Evolutionary conservation across 2,113 vertebrate genomes (phyloP), one percentile per base, ranked within the genome.

Genomic region (Serilophus lunatus): DNA sequence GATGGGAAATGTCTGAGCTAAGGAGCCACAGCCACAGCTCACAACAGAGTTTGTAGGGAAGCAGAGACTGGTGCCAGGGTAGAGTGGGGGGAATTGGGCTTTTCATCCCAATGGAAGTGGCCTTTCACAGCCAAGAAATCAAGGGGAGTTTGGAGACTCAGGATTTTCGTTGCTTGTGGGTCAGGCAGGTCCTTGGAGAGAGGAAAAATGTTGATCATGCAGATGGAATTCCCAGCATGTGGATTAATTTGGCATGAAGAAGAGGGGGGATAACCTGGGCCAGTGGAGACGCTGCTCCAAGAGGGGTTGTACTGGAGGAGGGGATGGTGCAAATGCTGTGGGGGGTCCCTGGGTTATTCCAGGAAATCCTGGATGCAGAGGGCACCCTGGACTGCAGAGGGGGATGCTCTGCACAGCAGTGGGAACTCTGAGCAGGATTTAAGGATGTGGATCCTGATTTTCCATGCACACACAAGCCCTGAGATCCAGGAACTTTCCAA

Each of bases 361-460:
- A 15, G 63, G 63, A 24, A 45, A 40, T 22, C 69, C 47, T 9
- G 31, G 6, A 11, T 3, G 3, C 13, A n/a, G 9, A 57, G 35
- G 29, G 33, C 19, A 19, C 49, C 2, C 0, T 3, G 66, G 17
- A 19, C n/a, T 75, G 51, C 35, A 1, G 22, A 19, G 42, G 38
- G 5, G 0, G 2, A 14, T 3, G 33, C 23, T 11, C 33, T 0
- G 0, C 57, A n/a, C 40, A 40, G 66, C 35, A 14, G 22, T 3
- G 3, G 29, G 64, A 23, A 25, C n/a, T 42, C 3, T 0, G 51
- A 38, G 59, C 35, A 50, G n/a, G 54, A 19, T 72, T 24, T 33
- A 8, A 53, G 15, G 50, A 2, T 31, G 50, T n/a, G n/a, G n/a
- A n/a, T 45, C 18, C 44, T 45, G 44, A 19, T 45, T 45, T 45